Conservation (phyloP, 2,797 vertebrate genomes). For the Cephalopachus bancanus region DNA sequence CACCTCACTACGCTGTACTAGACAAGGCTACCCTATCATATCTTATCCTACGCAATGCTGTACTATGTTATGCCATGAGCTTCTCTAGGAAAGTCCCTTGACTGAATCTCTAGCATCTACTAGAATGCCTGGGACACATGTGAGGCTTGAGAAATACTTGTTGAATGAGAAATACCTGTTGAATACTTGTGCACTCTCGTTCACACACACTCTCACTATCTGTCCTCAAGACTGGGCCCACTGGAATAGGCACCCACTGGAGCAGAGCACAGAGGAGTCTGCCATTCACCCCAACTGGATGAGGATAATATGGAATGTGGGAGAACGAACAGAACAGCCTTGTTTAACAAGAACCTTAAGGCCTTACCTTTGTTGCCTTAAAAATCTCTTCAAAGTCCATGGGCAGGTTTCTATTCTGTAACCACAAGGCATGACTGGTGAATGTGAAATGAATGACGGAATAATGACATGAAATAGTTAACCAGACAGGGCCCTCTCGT, state of each 20-base stretch:
- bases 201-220: background rate
- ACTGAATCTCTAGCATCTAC: background rate
- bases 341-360: constrained; percentile 41
- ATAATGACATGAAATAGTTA: background rate
- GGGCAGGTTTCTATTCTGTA: constrained; percentile 91
- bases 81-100: background rate
- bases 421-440: constrained; percentile 91
- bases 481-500: constrained; percentile 57
- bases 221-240: fast-evolving
- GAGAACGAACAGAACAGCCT: background rate
- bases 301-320: fast-evolving
- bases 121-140: background rate
- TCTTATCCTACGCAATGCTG: no score
- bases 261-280: background rate
- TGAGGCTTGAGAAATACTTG: background rate
- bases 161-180: background rate
- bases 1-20: fast-evolving
- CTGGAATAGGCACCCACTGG: fast-evolving
- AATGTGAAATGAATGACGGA: constrained; percentile 88
- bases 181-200: no score
- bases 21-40: background rate
- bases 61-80: background rate
- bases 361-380: constrained; percentile 91
- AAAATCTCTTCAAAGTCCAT: constrained; percentile 90
- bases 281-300: fast-evolving